These are phyloP conservation scores for Digitonthophagus gazella DNA, from an alignment of 2,888 invertebrate species.

Conservation along the genomic window DNA sequence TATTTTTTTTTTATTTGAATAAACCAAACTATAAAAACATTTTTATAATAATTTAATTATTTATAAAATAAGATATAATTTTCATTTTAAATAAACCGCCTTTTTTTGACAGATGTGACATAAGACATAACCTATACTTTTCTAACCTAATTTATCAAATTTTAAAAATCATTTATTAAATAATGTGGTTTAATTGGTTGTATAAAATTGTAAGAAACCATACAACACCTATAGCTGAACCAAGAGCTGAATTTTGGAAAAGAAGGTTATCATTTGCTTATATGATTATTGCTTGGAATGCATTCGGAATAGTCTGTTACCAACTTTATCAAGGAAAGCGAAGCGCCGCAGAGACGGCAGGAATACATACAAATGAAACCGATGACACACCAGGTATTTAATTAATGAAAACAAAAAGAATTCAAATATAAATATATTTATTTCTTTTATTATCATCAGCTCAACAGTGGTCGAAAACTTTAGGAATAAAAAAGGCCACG, in stretches of 20 bases:
- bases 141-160: background rate
- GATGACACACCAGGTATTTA: slow-evolving; percentile 57
- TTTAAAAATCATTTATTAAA: slow-evolving; percentile 1
- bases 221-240: slow-evolving; percentile 54
- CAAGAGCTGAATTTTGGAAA: slow-evolving; percentile 61
- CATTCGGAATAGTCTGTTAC: slow-evolving; percentile 64
- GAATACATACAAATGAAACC: slow-evolving; percentile 48
- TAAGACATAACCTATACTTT: background rate
- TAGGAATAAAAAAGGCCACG: slow-evolving; percentile 59
- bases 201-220: slow-evolving; percentile 52
- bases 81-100: too few relatives aligned
- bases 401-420: slow-evolving; percentile 25
- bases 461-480: slow-evolving; percentile 57
- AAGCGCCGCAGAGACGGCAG: slow-evolving; percentile 60
- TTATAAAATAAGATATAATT: background rate
- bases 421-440: slow-evolving; percentile 23
- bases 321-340: slow-evolving; percentile 59
- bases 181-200: slow-evolving; percentile 56
- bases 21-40: too few relatives aligned
- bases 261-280: slow-evolving; percentile 62
- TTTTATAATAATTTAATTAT: too few relatives aligned
- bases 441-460: slow-evolving; percentile 48
- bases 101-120: background rate
- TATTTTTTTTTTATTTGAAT: background rate
- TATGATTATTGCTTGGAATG: slow-evolving; percentile 69